phyloP scores from a whole-genome alignment of 2,113 vertebrate species.

The Petrocephalus microphthalmus region DNA sequence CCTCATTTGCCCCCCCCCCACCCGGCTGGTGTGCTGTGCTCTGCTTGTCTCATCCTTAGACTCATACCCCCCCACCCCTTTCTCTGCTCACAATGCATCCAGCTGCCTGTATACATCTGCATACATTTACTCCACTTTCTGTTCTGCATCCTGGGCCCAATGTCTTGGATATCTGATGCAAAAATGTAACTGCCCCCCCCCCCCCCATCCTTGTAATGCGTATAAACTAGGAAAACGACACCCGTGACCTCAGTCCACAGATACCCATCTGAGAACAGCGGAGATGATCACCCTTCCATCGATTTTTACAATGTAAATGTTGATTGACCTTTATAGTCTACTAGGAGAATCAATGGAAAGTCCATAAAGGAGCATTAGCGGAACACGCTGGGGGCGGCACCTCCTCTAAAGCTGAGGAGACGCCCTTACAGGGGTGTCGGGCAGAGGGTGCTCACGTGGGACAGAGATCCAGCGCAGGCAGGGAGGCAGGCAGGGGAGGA shows the following conservation, averaged over 20 bases:
- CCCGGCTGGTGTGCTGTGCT: not conserved
- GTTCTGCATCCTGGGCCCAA: not conserved
- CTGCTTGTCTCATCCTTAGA: not conserved
- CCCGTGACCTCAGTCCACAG: not conserved
- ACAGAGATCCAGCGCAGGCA: not conserved
- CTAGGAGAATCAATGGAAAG: not conserved
- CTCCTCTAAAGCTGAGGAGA: not conserved
- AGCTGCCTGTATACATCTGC: not conserved
- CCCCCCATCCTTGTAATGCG: not conserved
- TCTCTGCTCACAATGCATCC: not conserved
- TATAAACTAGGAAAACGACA: not conserved
- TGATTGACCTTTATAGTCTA: constrained; percentile 8
- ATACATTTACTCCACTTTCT: not conserved
- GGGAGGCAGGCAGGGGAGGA: not conserved
- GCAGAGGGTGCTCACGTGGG: not conserved
- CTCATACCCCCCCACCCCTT: not conserved
- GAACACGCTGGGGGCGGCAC: not conserved
- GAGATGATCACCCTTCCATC: not conserved
- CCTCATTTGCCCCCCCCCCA: not conserved
- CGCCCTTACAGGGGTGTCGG: not conserved
- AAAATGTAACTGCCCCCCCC: not conserved
- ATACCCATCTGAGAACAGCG: not conserved
- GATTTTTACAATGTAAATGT: constrained; percentile 11
- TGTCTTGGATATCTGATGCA: not conserved
- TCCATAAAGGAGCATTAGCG: not conserved